Evolutionary conservation across 2,888 invertebrate species (phyloP), one percentile per base, ranked within the genome.

Genomic region (Thumatha senex): DNA sequence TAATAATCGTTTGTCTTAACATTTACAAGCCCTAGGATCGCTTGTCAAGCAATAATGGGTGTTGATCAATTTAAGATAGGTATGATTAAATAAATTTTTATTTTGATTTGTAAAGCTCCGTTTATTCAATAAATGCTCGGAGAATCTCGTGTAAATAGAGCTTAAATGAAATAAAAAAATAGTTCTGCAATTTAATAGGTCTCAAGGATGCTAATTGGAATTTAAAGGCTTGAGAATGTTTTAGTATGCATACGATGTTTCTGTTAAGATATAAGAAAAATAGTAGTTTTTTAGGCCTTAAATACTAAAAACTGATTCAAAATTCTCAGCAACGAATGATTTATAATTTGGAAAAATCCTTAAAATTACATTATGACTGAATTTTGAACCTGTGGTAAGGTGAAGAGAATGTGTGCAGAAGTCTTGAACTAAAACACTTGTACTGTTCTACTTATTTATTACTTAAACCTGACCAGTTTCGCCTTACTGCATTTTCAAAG

Each of bases 41-140:
- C 52, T 13, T 54, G 48, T 54, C 48, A 67, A 56, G 50, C 33
- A 3, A 31, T 48, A 53, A 53, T 46, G 40, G 39, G 44, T 39
- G 51, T 40, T 52, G 58, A 63, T 65, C 56, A 59, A 49, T 59
- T 52, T 56, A 52, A 59, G 47, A 63, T 60, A 54, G 35, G 36
- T 35, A 50, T 51, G 39, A 47, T 40, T 40, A 53, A 42, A 63
- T 63, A 53, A 4, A 33, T 29, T 15, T 14, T 13, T 29, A 40
- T 43, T 63, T 14, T 13, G 29, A 40, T 43, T 63, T 54, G 42
- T 44, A 8, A 42, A 43, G 42, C 33, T 41, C 14, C 40, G 11
- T 43, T 49, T 49, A 35, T 41, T 42, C 29, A 55, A 46, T 46
- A 48, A 49, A 39, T 10, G 24, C 7, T 24, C 18, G 5, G 18